A percentile compares a stretch with the other conserved stretches of the same genome.
These are phyloP conservation scores for Laodelphax striatellus DNA, from an alignment of 1,140 invertebrate genomes.

Conservation along the genomic window DNA sequence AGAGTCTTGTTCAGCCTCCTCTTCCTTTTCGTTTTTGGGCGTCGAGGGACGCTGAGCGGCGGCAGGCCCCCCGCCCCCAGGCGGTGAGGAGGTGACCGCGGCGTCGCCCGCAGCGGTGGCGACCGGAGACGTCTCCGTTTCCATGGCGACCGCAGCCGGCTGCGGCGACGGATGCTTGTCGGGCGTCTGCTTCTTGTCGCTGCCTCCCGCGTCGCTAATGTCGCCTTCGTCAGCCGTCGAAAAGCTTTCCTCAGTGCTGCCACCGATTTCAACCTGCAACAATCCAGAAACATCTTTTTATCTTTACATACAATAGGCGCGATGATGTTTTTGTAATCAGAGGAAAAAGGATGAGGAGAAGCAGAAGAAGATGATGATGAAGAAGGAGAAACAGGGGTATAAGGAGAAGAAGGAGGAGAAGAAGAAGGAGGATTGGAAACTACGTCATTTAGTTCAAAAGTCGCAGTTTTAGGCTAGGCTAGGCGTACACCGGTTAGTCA, in stretches of 20 bases:
- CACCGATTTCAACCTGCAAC: conserved; percentile 9
- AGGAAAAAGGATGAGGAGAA: too few species aligned
- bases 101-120: not conserved
- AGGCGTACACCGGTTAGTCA: too few species aligned
- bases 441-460: too few species aligned
- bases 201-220: conserved; percentile 12
- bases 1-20: conserved; percentile 31
- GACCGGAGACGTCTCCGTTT: not conserved
- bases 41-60: not conserved
- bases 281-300: not conserved
- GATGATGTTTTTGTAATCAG: too few species aligned
- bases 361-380: too few species aligned
- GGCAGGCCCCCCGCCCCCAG: not conserved
- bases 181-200: conserved; percentile 7
- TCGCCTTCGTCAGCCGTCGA: conserved; percentile 17
- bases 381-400: too few species aligned
- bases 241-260: conserved; percentile 11
- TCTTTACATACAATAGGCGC: not conserved
- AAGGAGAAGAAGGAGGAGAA: too few species aligned
- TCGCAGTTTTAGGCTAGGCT: too few species aligned
- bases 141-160: not conserved
- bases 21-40: conserved; percentile 24
- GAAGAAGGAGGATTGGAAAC: too few species aligned
- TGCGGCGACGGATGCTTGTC: conserved; percentile 15
- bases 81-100: conserved; percentile 1